Base-by-base conservation (phyloP, 2,888 invertebrate genomes). In the Pogonocherus hispidulus region DNA sequence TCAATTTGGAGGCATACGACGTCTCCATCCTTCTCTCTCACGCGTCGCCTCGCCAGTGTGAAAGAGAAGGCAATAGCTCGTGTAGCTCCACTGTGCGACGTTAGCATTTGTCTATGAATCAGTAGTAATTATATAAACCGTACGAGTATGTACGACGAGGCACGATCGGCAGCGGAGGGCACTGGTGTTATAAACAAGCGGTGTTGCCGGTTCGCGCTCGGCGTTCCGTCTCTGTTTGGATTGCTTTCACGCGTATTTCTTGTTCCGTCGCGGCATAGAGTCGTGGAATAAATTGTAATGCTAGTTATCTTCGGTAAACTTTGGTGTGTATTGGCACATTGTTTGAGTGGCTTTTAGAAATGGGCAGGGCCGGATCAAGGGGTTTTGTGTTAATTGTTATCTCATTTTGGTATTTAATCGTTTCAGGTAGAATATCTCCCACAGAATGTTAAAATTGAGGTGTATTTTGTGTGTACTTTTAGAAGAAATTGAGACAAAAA, bases 91-190 rank as follows among this genome's bases (percentile, higher is more conserved):
- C 63, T 55, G 49, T 51, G 32, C 9, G 9, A 11, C 35, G 27
- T 41, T 47, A 64, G 64, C 69, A 65, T 66, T 69, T 66, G 72
- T 72, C 75, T 73, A 75, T 76, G 76, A 77, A 74, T 77, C 77
- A 74, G 73, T 75, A 71, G 72, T 77, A 76, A 76, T 76, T 76
- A 78, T 72, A 73, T 75, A 73, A 76, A 71, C 73, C 73, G 37
- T 64, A 60, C 75, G 73, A 74, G 49, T 54, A 52, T 51, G 32
- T 14, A 64, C 76, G 77, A 74, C 19, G 51, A 19, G 20, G 63
- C 56, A 63, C 76, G 75, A 76, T 37, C 52, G 14, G n/a, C 35
- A 9, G 37, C 62, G 66, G 51, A 18, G 60, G 16, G 60, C 44
- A 49, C 66, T 51, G 62, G 69, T 64, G 68, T 62, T 70, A 67